Conservation (phyloP, 1,140 invertebrate genomes). For the Magallana ariakensis region DNA sequence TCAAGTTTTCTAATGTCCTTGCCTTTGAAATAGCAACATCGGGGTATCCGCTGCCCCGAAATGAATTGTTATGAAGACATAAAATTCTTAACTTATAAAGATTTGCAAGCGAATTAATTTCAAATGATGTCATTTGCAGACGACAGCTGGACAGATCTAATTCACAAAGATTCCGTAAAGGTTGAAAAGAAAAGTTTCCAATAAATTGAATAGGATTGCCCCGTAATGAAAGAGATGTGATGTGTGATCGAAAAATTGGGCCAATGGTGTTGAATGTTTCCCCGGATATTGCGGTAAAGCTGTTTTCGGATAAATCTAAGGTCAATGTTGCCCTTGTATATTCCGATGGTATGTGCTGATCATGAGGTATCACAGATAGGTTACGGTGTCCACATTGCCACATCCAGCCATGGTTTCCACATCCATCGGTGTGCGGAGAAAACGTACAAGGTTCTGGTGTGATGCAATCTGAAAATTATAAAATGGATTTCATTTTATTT, state of each 20-base stretch:
- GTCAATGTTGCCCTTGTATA: background rate
- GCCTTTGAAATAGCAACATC: background rate
- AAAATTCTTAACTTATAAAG: background rate
- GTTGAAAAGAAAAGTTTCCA: background rate
- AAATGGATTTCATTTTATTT: no score
- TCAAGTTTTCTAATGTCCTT: background rate
- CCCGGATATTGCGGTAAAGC: background rate
- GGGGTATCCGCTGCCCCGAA: background rate
- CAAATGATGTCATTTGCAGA: background rate
- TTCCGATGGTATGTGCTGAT: background rate
- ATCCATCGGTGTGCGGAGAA: background rate
- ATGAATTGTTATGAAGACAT: background rate
- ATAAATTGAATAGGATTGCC: background rate
- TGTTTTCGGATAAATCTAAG: background rate
- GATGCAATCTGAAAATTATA: no score
- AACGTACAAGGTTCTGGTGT: background rate
- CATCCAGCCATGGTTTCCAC: background rate
- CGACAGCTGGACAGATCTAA: background rate
- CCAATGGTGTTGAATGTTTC: background rate
- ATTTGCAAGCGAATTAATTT: background rate
- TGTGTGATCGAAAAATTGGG: background rate
- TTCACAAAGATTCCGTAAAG: background rate
- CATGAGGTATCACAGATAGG: background rate
- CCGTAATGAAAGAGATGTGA: background rate
- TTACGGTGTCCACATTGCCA: background rate